Base-by-base conservation (phyloP, 1,140 invertebrate species). In the Hirudo medicinalis region DNA sequence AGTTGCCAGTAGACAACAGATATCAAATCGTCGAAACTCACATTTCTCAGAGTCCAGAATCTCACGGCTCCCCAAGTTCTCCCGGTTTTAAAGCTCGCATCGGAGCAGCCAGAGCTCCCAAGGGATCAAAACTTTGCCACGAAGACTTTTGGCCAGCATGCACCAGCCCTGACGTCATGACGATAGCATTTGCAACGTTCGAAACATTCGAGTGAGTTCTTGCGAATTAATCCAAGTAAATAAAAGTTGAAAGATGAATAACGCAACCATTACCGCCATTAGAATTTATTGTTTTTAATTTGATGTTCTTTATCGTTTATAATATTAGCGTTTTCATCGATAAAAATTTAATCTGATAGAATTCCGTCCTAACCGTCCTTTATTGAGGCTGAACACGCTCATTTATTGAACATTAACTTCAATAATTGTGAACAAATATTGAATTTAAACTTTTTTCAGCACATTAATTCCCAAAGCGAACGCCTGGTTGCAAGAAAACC, bases 41-140 rank as follows among this genome's bases (percentile, higher is more conserved):
- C 73, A 74, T 74, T 27, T 74, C 70, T 29, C 73, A 73, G 66
- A 74, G 73, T 71, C 73, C 73, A 4, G 73, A 57, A n/a, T 74
- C 73, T 19, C 73, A 71, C 49, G 71, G 71, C 8, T 70, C 73
- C 15, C 70, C 73, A 19, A 72, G 73, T 19, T 74, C 73, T 20
- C 70, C 73, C 15, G 32, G 32, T 19, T 70, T 70, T 29, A 70
- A 70, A 29, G 69, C 69, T 27, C 36, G 69, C n/a, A 40, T 70
- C 19, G 69, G 69, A 25, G 69, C 69, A 8, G 66, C 66, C 6
- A 54, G 67, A 22, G 40, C 70, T 54, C 70, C 73, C 19, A 69
- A 70, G 25, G 72, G 67, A 4, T 36, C 68, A 9, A 71, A 74
- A 54, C 70, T 74, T 27, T 74, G 54, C 63, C 66, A 43, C 54